Evolutionary conservation across 2,888 invertebrate genomes (phyloP).

Genomic region (Anorthoa munda): DNA sequence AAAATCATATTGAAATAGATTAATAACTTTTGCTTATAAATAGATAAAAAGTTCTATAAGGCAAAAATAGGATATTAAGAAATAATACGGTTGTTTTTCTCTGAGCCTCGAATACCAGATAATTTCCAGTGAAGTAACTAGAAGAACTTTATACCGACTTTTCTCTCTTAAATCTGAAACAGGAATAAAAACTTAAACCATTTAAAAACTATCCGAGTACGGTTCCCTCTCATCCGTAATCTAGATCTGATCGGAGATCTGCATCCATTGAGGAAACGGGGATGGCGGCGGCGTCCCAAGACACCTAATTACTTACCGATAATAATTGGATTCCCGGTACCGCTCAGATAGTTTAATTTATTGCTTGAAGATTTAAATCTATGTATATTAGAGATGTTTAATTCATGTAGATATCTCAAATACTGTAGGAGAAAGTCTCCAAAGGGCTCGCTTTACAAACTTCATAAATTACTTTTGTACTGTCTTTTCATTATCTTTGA

Average conservation of each 20-base stretch:
- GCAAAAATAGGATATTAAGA: background rate
- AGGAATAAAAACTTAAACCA: conserved; percentile 51
- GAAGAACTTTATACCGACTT: conserved; percentile 23
- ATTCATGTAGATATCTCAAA: conserved; percentile 54
- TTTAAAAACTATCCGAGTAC: conserved; percentile 52
- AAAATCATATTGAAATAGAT: background rate
- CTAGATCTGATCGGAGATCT: conserved; percentile 68
- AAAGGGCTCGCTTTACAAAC: conserved; percentile 32
- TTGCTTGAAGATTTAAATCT: conserved; percentile 62
- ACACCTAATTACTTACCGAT: conserved; percentile 74
- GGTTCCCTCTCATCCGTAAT: conserved; percentile 54
- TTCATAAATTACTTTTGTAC: conserved; percentile 43
- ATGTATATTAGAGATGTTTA: conserved; percentile 59
- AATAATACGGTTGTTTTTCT: background rate
- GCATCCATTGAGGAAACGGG: conserved; percentile 65
- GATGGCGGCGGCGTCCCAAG: conserved; percentile 64
- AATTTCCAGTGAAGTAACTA: conserved; percentile 3
- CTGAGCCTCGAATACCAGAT: background rate
- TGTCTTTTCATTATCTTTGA: conserved; percentile 35
- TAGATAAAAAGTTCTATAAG: background rate
- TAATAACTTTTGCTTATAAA: background rate
- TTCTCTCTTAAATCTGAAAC: conserved; percentile 17
- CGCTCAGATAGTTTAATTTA: conserved; percentile 67
- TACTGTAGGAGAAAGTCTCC: conserved; percentile 49
- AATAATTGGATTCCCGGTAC: conserved; percentile 73